Percentiles rank a stretch among this genome's conserved stretches.
Evolutionary conservation across 2,888 invertebrate species (phyloP).

Genomic region (Lasioglossum figueresi): DNA sequence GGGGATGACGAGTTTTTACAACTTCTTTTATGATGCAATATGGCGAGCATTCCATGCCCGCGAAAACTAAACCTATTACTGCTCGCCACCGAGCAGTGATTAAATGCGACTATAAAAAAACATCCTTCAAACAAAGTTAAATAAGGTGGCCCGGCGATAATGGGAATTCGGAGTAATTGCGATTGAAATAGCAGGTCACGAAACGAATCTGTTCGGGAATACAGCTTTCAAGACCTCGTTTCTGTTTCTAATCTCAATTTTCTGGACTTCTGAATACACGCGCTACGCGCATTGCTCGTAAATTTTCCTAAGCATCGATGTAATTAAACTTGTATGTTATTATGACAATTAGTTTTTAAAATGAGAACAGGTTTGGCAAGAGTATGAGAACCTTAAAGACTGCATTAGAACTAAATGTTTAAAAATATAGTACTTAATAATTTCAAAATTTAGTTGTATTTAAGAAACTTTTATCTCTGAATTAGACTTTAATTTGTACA

Average conservation of each 20-base stretch:
- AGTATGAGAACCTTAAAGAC: neutral
- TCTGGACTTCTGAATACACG: neutral
- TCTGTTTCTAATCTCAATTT: conserved; percentile 10
- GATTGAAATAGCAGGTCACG: conserved; percentile 54
- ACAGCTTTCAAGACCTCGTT: conserved; percentile 23
- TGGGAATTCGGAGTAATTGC: conserved; percentile 73
- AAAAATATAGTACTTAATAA: neutral
- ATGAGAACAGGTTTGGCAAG: neutral
- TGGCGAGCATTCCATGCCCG: conserved; percentile 74
- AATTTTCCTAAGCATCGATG: neutral
- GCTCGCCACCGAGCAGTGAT: conserved; percentile 77
- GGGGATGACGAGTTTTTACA: conserved; percentile 78
- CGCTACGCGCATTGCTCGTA: neutral
- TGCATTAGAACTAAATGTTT: neutral
- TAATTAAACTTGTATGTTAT: neutral
- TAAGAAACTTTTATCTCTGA: neutral
- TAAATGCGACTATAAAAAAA: conserved; percentile 82
- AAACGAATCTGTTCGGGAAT: conserved; percentile 7
- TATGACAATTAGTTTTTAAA: neutral
- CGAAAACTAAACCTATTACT: conserved; percentile 83
- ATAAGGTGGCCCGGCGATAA: conserved; percentile 79
- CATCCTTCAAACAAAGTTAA: conserved; percentile 82
- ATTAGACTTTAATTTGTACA: neutral
- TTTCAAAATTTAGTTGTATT: neutral
- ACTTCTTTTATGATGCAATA: conserved; percentile 83